These are phyloP conservation scores for Megatriorchis doriae DNA, from an alignment of 2,113 vertebrate genomes.

Conservation along the genomic window DNA sequence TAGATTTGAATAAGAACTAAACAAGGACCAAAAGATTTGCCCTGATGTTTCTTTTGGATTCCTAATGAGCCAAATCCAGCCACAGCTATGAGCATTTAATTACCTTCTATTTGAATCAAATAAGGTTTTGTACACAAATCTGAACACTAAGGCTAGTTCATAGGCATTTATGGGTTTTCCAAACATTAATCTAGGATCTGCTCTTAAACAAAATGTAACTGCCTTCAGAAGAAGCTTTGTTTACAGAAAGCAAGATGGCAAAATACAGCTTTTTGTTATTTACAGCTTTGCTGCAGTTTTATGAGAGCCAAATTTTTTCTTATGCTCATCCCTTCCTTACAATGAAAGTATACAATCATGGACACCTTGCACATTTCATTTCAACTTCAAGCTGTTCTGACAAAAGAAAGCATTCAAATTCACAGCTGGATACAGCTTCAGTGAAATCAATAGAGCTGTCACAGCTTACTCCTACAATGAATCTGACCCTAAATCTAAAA, in stretches of 20 bases:
- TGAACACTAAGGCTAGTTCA: not conserved
- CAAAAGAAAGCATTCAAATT: constrained; percentile 5
- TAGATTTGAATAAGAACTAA: not conserved
- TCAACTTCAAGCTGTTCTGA: not conserved
- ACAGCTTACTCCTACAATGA: not conserved
- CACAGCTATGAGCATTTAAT: not conserved
- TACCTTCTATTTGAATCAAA: not conserved
- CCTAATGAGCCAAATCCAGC: not conserved
- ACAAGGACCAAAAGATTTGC: not conserved
- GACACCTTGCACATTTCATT: not conserved
- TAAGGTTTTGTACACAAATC: not conserved
- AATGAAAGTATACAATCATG: not conserved
- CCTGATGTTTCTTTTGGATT: not conserved
- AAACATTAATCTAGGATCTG: not conserved
- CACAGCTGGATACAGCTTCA: not conserved
- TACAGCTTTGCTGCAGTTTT: not conserved
- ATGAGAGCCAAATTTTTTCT: not conserved
- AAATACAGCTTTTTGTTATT: not conserved
- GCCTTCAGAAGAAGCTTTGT: not conserved
- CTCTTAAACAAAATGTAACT: not conserved
- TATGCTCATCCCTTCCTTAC: not conserved
- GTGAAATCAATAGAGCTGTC: not conserved
- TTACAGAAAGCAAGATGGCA: not conserved
- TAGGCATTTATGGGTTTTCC: not conserved
- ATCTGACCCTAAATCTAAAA: not conserved